Base-by-base conservation (phyloP, 64 coral and sea anemone genomes). In the Astreopora myriophthalma region DNA sequence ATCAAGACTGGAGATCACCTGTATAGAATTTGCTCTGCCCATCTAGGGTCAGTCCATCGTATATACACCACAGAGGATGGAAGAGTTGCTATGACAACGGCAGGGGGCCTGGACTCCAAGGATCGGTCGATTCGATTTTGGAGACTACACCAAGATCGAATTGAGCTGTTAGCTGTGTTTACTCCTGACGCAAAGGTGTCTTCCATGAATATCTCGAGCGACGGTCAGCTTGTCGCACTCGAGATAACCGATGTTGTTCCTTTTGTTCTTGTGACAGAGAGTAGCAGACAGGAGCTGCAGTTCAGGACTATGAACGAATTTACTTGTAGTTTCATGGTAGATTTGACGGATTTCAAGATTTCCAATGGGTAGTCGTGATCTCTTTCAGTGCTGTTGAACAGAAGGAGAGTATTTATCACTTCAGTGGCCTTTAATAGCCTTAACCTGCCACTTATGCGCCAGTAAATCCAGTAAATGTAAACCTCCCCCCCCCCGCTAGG, bases 81-180 rank as follows among this genome's bases (percentile, higher is more conserved):
- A 11, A 55, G 64, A 11, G 65, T 92, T 88, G 89, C 73, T 51
- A 92, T 95, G 94, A 95, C 94, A 75, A 92, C 94, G 20, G 89
- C 82, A 26, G 94, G 94, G 1, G 94, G 94, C 20, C 35, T 95
- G 62, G 94, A 95, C 75, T 95, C 94, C 26, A 95, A 95, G 52
- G 94, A 95, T 74, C 89, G 94, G 10, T 95, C 94, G n/a, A 75
- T 95, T 57, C 67, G 83, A 14, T 75, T 95, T 25, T 95, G 94
- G 94, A 85, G 49, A 74, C 48, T 88, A 6, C 79, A 61, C 8
- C 68, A 74, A 27, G 57, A 63, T 5, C 35, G 30, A 39, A 48
- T 95, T 1, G 29, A 51, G 2, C 44, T 88, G 8, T 69, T 92
- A 20, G 72, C 94, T 20, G 84, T 88, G 10, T 94, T 94, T 28